These are phyloP conservation scores for Caenorhabditis sp. DNA, from an alignment of 2,888 invertebrate species.

Conservation along the genomic window DNA sequence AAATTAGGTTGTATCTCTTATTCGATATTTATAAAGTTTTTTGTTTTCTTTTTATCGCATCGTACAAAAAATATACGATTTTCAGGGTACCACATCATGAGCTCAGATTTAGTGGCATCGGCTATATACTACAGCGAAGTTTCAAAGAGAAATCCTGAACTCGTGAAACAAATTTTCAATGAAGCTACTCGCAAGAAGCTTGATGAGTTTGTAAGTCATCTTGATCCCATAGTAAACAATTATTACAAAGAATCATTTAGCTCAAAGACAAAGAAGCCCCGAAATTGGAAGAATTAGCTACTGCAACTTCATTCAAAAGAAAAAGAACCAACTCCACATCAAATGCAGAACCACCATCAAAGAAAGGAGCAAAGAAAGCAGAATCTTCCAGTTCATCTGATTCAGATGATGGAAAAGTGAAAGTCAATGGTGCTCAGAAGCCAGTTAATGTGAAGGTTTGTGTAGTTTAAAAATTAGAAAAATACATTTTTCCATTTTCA, in stretches of 20 bases:
- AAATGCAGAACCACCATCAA: slow-evolving; percentile 37
- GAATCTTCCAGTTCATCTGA: slow-evolving; percentile 31
- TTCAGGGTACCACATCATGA: slow-evolving; percentile 34
- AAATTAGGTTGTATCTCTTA: too few relatives aligned
- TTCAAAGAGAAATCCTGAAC: slow-evolving; percentile 33
- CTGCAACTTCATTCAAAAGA: slow-evolving; percentile 1
- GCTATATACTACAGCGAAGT: slow-evolving; percentile 43
- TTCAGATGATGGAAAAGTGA: slow-evolving; percentile 29
- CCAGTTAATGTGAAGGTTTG: slow-evolving; percentile 15
- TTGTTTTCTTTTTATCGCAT: not conserved
- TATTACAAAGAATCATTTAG: slow-evolving; percentile 16
- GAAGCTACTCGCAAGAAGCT: slow-evolving; percentile 34
- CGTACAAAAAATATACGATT: not conserved
- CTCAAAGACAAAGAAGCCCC: slow-evolving; percentile 39
- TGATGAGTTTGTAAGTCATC: slow-evolving; percentile 43
- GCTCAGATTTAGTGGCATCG: slow-evolving; percentile 37
- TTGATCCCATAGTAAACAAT: not conserved
- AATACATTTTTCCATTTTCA: slow-evolving; percentile 5
- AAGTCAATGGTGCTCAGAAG: slow-evolving; percentile 20
- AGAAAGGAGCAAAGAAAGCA: slow-evolving; percentile 40
- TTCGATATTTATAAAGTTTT: not conserved
- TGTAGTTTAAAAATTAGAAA: slow-evolving; percentile 5
- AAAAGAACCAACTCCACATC: slow-evolving; percentile 35
- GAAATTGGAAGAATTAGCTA: slow-evolving; percentile 32
- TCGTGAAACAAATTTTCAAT: slow-evolving; percentile 39